Conservation (phyloP, 2,797 vertebrate species). For the Lepilemur septentrionalis region DNA sequence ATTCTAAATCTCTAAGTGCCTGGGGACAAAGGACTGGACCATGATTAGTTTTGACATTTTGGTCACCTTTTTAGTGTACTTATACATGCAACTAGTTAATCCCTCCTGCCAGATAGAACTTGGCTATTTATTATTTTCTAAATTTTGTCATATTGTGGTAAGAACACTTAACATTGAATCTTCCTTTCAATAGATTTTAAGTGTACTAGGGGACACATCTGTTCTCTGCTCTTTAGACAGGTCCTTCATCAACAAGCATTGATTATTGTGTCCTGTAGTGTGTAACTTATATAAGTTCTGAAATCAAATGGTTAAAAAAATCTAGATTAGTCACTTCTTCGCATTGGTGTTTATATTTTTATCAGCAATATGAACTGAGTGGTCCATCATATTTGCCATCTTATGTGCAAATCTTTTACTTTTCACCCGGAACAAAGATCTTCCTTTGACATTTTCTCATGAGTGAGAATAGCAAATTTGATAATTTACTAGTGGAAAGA, state of each 20-base stretch:
- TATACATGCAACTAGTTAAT: not conserved
- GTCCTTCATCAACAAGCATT: not conserved
- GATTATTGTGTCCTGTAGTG: not conserved
- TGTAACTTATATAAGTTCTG: not conserved
- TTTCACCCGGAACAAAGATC: not conserved
- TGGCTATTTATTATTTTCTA: not conserved
- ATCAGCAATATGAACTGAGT: not conserved
- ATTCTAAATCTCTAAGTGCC: not conserved
- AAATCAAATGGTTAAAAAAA: not conserved
- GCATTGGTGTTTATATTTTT: conserved; percentile 7
- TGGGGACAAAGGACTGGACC: not conserved
- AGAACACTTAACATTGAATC: not conserved
- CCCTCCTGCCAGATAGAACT: not conserved
- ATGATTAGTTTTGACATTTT: not conserved
- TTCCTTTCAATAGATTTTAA: not conserved
- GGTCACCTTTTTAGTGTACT: not conserved
- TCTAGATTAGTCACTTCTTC: not conserved
- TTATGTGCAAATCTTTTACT: not conserved
- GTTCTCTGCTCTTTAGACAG: not conserved
- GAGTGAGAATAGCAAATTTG: not conserved
- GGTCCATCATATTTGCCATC: not conserved
- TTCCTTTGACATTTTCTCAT: conserved; percentile 6
- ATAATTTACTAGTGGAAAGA: not conserved
- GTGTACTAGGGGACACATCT: not conserved
- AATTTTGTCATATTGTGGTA: not conserved